These are phyloP conservation scores for Agrochola circellaris DNA, from an alignment of 2,888 invertebrate species.

Conservation along the genomic window DNA sequence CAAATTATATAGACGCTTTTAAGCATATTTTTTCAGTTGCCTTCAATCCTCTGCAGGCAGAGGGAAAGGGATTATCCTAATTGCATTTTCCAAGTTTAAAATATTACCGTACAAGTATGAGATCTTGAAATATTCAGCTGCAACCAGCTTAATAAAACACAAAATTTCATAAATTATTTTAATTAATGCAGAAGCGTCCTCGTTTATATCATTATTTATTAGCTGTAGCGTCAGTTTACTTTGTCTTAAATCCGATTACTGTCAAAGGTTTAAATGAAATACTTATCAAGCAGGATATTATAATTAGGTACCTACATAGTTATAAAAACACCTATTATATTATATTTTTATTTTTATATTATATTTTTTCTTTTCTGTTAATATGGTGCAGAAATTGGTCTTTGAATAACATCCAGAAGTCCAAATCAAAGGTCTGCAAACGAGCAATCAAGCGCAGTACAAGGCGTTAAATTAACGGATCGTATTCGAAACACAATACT, in stretches of 20 bases:
- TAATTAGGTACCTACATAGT: neutral
- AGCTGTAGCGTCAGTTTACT: slow-evolving; percentile 26
- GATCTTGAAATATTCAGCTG: slow-evolving; percentile 27
- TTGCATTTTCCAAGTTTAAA: slow-evolving; percentile 9
- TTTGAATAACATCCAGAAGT: too few species aligned
- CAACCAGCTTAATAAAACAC: slow-evolving; percentile 23
- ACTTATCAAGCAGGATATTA: neutral
- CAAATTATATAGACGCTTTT: neutral
- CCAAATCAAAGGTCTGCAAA: too few species aligned
- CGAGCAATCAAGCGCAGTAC: too few species aligned
- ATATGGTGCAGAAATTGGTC: too few species aligned
- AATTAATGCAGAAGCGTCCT: slow-evolving; percentile 38
- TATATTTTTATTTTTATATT: neutral
- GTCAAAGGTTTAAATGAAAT: slow-evolving; percentile 23
- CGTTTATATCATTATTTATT: slow-evolving; percentile 46
- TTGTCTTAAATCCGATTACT: slow-evolving; percentile 35
- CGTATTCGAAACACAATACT: too few species aligned
- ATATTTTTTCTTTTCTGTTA: neutral
- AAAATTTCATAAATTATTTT: slow-evolving; percentile 32
- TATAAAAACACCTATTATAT: neutral
- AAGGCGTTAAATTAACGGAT: too few species aligned
- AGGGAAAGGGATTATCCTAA: slow-evolving; percentile 17
- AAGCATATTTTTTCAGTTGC: slow-evolving; percentile 8
- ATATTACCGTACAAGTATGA: slow-evolving; percentile 20
- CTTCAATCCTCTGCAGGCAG: neutral